A percentile compares a stretch with the other conserved stretches of the same genome.
These are phyloP conservation scores for Abscondita cerata DNA, from an alignment of 2,888 invertebrate genomes.

Conservation along the genomic window DNA sequence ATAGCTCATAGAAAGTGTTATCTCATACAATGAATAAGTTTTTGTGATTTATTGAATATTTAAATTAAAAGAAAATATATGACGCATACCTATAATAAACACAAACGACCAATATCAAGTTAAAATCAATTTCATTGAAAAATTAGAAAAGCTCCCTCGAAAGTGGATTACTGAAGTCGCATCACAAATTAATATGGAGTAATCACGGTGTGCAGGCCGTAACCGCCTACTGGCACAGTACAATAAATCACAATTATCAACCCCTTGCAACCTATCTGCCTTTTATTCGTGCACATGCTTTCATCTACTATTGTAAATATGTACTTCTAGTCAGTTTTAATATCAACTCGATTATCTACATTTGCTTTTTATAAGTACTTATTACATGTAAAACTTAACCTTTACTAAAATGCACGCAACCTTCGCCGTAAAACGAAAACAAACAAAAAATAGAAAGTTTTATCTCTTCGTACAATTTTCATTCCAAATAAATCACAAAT, in stretches of 20 bases:
- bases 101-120: no score
- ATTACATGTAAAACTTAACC: not conserved
- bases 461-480: conserved; percentile 2
- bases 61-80: no score
- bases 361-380: conserved; percentile 5
- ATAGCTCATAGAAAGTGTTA: no score
- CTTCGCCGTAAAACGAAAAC: no score
- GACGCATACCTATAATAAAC: no score
- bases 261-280: conserved; percentile 27
- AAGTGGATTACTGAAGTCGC: conserved; percentile 17
- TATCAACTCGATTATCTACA: conserved; percentile 8
- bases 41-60: no score
- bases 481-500: conserved; percentile 2
- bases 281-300: conserved; percentile 23
- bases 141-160: not conserved
- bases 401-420: not conserved
- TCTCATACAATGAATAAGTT: no score
- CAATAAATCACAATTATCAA: conserved; percentile 42
- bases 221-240: conserved; percentile 33
- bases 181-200: conserved; percentile 34
- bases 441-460: not conserved
- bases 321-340: conserved; percentile 14
- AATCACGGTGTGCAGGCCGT: conserved; percentile 25
- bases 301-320: conserved; percentile 11
- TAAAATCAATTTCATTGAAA: conserved; percentile 1